Evolutionary conservation across 2,113 vertebrate genomes (phyloP), one percentile per base, ranked within the genome.

Genomic region (Podarcis muralis): DNA sequence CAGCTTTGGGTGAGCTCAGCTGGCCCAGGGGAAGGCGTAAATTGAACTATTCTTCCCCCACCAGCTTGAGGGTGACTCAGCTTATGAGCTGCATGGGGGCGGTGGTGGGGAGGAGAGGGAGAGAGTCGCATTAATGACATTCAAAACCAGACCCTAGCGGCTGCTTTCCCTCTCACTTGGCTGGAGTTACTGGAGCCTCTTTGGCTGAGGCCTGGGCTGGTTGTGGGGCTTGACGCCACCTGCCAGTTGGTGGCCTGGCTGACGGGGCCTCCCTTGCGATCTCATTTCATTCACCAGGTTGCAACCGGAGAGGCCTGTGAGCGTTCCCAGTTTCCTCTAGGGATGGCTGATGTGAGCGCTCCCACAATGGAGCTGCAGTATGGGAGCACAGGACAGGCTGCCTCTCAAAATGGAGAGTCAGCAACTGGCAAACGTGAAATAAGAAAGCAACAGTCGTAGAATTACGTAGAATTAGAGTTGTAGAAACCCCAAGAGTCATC

Each of bases 231-330:
- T 79, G 16, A 77, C 84, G 89, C n/a, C 37, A 66, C 84, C 86
- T 93, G 91, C 91, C 94, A 93, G 89, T 92, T 94, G 93, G 89
- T 88, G 86, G 87, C 62, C 3, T 80, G 86, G 82, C 87, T n/a
- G 7, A 62, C 90, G 48, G 57, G 86, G 53, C 91, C 48, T 90
- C 91, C 88, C 91, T 0, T 32, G 81, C 80, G 93, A 91, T 93
- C 94, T 57, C n/a, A 37, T 95, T 92, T 91, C 91, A 22, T 79
- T 68, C 40, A n/a, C 48, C 27, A 30, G 85, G 62, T 93, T 87
- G 92, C 93, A 94, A 95, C 85, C 3, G 3, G 95, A 95, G 95
- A 91, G 85, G 88, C 66, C 35, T 6, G 18, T 15, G 25, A 30
- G 81, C 32, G 2, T 7, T 3, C 32, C 81, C 62, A 1, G 22